Evolutionary conservation across 1,140 invertebrate species (phyloP), one percentile per base, ranked within the genome.

Genomic region (Drosophila azteca): DNA sequence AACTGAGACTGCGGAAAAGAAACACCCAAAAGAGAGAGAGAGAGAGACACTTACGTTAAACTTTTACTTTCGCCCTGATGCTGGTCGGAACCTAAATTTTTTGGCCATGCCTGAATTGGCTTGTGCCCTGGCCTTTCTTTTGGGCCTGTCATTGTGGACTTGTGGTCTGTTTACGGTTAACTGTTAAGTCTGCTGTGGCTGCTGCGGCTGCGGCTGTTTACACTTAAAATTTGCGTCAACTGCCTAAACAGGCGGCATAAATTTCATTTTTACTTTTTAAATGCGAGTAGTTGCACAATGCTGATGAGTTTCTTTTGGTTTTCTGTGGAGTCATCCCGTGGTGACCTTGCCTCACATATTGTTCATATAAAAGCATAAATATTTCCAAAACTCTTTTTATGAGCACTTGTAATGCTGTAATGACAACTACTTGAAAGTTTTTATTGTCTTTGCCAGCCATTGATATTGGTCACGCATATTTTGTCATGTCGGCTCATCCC

Each of bases 61-160:
- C 82, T 87, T 87, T 88, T 82, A 87, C 82, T 87, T 87, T 87
- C 83, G 82, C 82, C 62, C 81, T 68, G 77, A 0, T 39, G 39
- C 81, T 20, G 69, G 41, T 53, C 75, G 65, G 63, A 75, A 74
- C 77, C 64, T 84, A 49, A 66, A 51, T 61, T 55, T 78, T 60
- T 79, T 68, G 35, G 57, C 60, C 58, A 71, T 75, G 66, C 70
- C 35, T 76, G 41, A 70, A 24, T 65, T 44, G 52, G 45, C 29
- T 54, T 17, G 63, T 20, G 41, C 61, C 52, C 52, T 77, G 73
- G 52, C 55, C 83, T 85, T 82, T 78, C 82, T 78, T 87, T 72
- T 71, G 69, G 62, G 52, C 35, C 59, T 59, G 75, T 61, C 63
- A 66, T 59, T 64, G 71, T 76, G 11, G 35, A 13, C 11, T 13